These are phyloP conservation scores for Centropristis striata DNA, from an alignment of 2,113 vertebrate genomes.

Conservation along the genomic window DNA sequence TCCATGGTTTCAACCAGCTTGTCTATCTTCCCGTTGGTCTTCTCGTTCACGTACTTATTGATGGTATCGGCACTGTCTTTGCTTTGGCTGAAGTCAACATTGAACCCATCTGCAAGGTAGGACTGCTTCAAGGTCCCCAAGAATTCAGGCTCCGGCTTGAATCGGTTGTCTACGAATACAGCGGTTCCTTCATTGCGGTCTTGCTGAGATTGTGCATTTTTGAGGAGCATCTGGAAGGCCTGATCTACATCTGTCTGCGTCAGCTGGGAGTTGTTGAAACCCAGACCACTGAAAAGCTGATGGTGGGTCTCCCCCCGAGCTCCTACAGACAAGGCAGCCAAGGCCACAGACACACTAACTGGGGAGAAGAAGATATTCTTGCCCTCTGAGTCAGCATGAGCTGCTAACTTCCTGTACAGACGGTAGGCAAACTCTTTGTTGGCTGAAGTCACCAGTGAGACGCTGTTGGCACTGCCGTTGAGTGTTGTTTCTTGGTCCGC, in stretches of 20 bases:
- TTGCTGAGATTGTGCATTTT: background rate
- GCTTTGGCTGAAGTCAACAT: constrained; percentile 69
- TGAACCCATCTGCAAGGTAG: constrained; percentile 74
- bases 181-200: constrained; percentile 67
- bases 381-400: constrained; percentile 49
- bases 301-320: constrained; percentile 79
- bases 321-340: constrained; percentile 84
- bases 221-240: constrained; percentile 59
- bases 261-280: constrained; percentile 60
- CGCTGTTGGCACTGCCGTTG: background rate
- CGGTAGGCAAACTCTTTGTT: constrained; percentile 82
- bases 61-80: constrained; percentile 64
- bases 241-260: constrained; percentile 50
- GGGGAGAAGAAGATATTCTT: constrained; percentile 90
- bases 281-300: constrained; percentile 81
- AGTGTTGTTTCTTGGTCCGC: constrained; percentile 24
- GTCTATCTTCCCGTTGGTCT: constrained; percentile 80
- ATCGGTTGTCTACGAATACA: constrained; percentile 69
- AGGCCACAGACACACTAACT: constrained; percentile 80
- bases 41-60: constrained; percentile 71
- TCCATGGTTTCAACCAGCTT: constrained; percentile 72
- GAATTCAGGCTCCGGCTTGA: constrained; percentile 62
- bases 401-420: constrained; percentile 82
- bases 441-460: constrained; percentile 63
- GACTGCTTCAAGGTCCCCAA: constrained; percentile 69